Conservation (phyloP, 2,113 vertebrate species). For the Vulpes ferrilata region DNA sequence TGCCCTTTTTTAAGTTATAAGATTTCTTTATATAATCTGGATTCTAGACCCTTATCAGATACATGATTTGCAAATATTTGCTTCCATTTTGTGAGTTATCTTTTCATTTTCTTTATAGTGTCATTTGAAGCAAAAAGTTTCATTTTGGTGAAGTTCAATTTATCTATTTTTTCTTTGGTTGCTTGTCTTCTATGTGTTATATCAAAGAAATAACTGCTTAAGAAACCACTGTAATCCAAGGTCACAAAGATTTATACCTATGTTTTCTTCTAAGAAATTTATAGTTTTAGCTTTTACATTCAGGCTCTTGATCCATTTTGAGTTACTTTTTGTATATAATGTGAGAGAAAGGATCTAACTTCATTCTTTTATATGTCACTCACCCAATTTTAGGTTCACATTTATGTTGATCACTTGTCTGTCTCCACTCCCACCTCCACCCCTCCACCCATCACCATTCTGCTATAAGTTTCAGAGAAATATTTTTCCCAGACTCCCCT, state of each 20-base stretch:
- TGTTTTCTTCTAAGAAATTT: not conserved
- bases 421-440: not conserved
- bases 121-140: not conserved
- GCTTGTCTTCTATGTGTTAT: not conserved
- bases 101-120: conserved; percentile 25
- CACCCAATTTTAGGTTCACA: not conserved
- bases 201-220: not conserved
- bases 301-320: not conserved
- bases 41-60: not conserved
- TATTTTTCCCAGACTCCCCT: not conserved
- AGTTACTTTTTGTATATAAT: not conserved
- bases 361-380: not conserved
- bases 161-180: not conserved
- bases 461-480: conserved; percentile 5
- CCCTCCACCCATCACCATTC: not conserved
- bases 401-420: not conserved
- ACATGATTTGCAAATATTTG: not conserved
- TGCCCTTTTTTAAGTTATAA: conserved; percentile 12
- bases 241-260: not conserved
- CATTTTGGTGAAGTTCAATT: not conserved
- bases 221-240: not conserved
- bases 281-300: not conserved
- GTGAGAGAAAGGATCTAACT: not conserved
- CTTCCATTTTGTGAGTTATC: not conserved
- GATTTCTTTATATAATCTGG: not conserved